Percentiles rank a stretch among this genome's conserved stretches.
Evolutionary conservation across 2,113 vertebrate genomes (phyloP).

Genomic region (Trochalopteron elliotii): DNA sequence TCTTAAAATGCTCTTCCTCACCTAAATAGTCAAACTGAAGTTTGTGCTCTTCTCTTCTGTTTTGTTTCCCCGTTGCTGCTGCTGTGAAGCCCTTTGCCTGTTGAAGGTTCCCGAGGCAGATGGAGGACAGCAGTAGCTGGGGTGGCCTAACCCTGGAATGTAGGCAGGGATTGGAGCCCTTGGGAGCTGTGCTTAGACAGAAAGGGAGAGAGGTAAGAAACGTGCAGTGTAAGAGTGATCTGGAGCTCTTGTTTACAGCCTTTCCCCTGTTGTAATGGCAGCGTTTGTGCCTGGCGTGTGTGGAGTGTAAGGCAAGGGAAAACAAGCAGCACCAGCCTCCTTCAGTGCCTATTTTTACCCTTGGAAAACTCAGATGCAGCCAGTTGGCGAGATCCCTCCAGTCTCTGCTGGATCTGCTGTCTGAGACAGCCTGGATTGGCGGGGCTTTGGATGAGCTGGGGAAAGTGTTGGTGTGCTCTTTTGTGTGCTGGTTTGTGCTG

Average conservation of each 20-base stretch:
- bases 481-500: background rate
- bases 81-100: conserved; percentile 37
- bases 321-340: conserved; percentile 13
- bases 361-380: background rate
- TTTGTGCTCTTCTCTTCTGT: conserved; percentile 7
- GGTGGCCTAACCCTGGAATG: conserved; percentile 41
- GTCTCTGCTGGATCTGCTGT: background rate
- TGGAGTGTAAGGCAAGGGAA: conserved; percentile 1
- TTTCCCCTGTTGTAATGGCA: background rate
- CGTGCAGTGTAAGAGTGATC: background rate
- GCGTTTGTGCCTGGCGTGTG: background rate
- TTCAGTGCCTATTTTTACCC: conserved; percentile 13
- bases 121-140: conserved; percentile 53
- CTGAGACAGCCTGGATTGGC: background rate
- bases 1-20: background rate
- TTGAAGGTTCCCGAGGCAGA: conserved; percentile 39
- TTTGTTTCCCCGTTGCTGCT: conserved; percentile 36
- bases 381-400: conserved; percentile 11
- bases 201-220: conserved; percentile 43
- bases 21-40: background rate
- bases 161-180: conserved; percentile 50
- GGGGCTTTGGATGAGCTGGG: background rate
- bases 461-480: background rate
- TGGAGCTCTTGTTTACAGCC: conserved; percentile 38
- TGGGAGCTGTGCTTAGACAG: conserved; percentile 56